Evolutionary conservation across 2,888 invertebrate species (phyloP), one percentile per base, ranked within the genome.

Genomic region (Horisme vitalbata): DNA sequence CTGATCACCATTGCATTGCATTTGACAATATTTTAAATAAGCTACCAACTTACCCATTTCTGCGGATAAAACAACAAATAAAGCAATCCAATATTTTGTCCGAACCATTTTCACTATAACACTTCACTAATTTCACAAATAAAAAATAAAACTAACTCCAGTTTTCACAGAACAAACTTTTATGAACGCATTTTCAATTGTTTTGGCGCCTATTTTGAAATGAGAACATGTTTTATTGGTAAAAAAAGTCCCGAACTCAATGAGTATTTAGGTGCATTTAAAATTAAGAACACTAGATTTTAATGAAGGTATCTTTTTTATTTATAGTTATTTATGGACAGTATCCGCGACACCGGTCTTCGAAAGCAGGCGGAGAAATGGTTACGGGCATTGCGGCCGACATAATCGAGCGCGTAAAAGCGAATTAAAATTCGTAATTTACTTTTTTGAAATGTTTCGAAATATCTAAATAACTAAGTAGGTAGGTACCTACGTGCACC

Each of bases 1-100:
- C n/a, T n/a, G n/a, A n/a, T n/a, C n/a, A n/a, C n/a, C n/a, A n/a
- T n/a, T n/a, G n/a, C n/a, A n/a, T n/a, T n/a, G n/a, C n/a, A n/a
- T n/a, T n/a, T n/a, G n/a, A n/a, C n/a, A n/a, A n/a, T n/a, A n/a
- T n/a, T 33, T 18, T 18, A 18, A 18, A 5, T 2, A 18, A 18
- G 4, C 18, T 18, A 18, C 18, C 39, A 58, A 74, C 78, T 71
- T 60, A 74, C 82, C 71, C 36, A 71, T 66, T 50, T 68, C 67
- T 24, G 62, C 57, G 12, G 59, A 59, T 41, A 75, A 47, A 10
- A 77, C 41, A 7, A 71, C 41, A 41, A 75, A 55, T 27, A 79
- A 60, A 28, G 71, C 55, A 48, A 79, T 52, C 59, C 68, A 66
- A 62, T 59, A 69, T 44, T 72, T 68, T 27, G 55, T 63, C 45